Conservation (phyloP, 2,888 invertebrate genomes). For the Platycheirus rosarum region DNA sequence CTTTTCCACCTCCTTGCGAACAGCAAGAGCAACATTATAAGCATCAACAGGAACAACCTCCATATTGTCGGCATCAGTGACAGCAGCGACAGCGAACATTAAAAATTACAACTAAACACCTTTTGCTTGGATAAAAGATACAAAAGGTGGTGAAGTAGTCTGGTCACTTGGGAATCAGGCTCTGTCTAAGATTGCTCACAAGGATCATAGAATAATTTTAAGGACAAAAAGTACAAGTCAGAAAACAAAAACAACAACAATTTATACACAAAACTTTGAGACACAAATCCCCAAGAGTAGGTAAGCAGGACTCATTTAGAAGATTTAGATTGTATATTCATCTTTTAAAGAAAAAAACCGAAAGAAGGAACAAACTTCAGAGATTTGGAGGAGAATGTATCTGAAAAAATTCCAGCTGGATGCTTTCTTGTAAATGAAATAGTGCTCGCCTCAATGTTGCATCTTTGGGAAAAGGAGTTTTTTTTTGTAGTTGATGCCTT, state of each 20-base stretch:
- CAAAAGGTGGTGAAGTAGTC: slow-evolving; percentile 60
- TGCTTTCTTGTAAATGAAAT: slow-evolving; percentile 41
- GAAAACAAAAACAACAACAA: not conserved
- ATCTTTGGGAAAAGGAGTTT: slow-evolving; percentile 45
- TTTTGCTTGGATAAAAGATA: slow-evolving; percentile 34
- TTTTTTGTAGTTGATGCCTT: slow-evolving; percentile 15
- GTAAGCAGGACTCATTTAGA: slow-evolving; percentile 66
- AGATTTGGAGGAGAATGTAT: slow-evolving; percentile 21
- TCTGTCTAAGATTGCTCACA: slow-evolving; percentile 55
- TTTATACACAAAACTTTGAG: slow-evolving; percentile 2
- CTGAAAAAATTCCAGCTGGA: slow-evolving; percentile 43
- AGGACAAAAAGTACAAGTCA: slow-evolving; percentile 9
- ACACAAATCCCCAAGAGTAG: slow-evolving; percentile 58
- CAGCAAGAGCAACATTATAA: slow-evolving; percentile 29
- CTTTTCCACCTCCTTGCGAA: slow-evolving; percentile 39
- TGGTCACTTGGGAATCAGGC: slow-evolving; percentile 71
- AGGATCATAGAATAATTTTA: slow-evolving; percentile 54
- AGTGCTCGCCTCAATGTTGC: slow-evolving; percentile 31
- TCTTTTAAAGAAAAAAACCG: slow-evolving; percentile 14
- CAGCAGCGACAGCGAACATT: slow-evolving; percentile 60
- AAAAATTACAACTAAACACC: slow-evolving; percentile 65
- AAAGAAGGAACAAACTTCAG: slow-evolving; percentile 7
- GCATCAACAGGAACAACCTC: slow-evolving; percentile 22
- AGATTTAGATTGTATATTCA: slow-evolving; percentile 58
- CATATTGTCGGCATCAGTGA: slow-evolving; percentile 33